Base-by-base conservation (phyloP, 1,140 invertebrate genomes). In the Drosophila chauvacae region DNA sequence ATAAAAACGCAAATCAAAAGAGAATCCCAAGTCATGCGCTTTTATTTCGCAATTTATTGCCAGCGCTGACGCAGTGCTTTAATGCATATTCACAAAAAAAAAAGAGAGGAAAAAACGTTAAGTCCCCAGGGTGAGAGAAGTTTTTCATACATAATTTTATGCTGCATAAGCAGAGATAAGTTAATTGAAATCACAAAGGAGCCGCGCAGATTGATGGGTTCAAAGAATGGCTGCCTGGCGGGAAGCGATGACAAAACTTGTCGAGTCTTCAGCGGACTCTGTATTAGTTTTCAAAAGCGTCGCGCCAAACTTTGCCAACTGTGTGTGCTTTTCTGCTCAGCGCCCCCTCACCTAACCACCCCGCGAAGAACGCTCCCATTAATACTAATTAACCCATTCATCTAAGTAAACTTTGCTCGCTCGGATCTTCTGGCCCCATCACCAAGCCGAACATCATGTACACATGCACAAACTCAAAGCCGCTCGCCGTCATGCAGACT, bases 371-470 rank as follows among this genome's bases (percentile, higher is more conserved):
- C 62, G 63, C 51, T 51, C 47, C 66, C 53, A 75, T 85, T 81
- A 86, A 86, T 70, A 86, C 79, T 85, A 85, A 86, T 85, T 85
- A 86, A 78, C 58, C 74, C 68, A 81, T 78, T 72, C 80, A 85
- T 73, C 76, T 81, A 66, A 65, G 74, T 74, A 61, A 77, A 81
- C 78, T 86, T 57, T 77, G 53, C 53, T 57, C 41, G 58, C 74
- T 77, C 50, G 74, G 56, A 68, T 68, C 73, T 71, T 48, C 74
- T 71, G 50, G 69, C 48, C 42, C 33, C 66, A 47, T 74, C 71
- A 42, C 56, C 70, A 39, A 48, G 76, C 42, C 61, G 61, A 68
- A 68, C 58, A 59, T 61, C 51, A 33, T 45, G 65, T 57, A 47
- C 53, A 70, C 66, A 88, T 80, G 81, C 80, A 83, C 84, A 84